Base-by-base conservation (phyloP, 2,888 invertebrate genomes). In the Drosophila anomelani region DNA sequence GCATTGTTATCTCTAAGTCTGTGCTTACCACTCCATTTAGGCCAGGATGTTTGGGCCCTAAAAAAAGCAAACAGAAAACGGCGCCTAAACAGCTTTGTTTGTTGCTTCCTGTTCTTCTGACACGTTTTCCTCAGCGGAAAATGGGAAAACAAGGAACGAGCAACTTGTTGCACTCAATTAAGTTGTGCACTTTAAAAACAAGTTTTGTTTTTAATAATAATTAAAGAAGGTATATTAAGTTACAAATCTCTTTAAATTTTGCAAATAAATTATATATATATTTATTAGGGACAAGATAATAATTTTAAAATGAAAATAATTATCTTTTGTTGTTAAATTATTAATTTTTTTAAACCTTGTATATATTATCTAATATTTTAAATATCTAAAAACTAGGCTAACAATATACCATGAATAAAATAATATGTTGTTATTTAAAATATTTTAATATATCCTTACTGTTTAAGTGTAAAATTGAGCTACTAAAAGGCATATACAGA, bases 161-260 rank as follows among this genome's bases (percentile, higher is more conserved):
- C 66, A 76, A 83, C 88, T 85, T 85, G 75, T 80, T 83, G 83
- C 80, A 70, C 73, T 67, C 69, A 73, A 75, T 82, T 82, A 70
- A 56, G 71, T 26, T 49, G 56, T n/a, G n/a, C 64, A 51, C 26
- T 26, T 0, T 26, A 26, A 26, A 26, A 26, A 4, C 4, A 26
- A 4, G 26, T 26, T 26, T 4, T 26, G 26, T 26, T 26, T 26
- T 26, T 26, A 5, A 4, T 26, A 26, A 26, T 4, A 26, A 26
- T 26, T 26, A 26, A 26, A 4, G 23, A 23, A 23, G 23, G 23
- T 26, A 26, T 26, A 23, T 23, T 23, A 23, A 23, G 23, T 1
- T 23, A 23, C 3, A 23, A 3, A 23, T 23, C 4, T 23, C 23
- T 23, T 23, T 20, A 23, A 23, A 23, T 23, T 4, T 23, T 23